A percentile compares a stretch with the other conserved stretches of the same genome.
These are phyloP conservation scores for Osmerus mordax DNA, from an alignment of 2,113 vertebrate species.

Conservation along the genomic window DNA sequence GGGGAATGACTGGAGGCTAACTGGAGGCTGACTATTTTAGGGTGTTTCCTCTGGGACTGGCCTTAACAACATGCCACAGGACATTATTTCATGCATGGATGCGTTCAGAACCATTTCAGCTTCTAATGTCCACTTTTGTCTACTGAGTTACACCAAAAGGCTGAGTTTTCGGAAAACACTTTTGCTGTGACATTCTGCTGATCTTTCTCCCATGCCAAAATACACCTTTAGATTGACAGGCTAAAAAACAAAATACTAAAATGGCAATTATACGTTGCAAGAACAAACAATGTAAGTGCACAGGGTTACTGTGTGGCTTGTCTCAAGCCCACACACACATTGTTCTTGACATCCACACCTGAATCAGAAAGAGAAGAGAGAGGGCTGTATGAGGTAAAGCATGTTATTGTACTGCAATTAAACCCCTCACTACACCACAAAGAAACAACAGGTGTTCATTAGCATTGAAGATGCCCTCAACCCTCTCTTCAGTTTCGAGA, in stretches of 20 bases:
- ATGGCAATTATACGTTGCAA: too few relatives aligned
- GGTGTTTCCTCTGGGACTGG: slow-evolving; percentile 61
- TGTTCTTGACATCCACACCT: neutral
- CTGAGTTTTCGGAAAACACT: slow-evolving; percentile 42
- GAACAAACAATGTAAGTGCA: too few relatives aligned
- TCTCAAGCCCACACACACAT: neutral
- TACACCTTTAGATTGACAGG: too few relatives aligned
- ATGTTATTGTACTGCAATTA: neutral
- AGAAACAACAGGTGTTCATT: slow-evolving; percentile 33
- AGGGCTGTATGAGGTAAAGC: neutral
- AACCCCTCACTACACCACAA: neutral
- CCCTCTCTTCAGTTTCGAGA: slow-evolving; percentile 33
- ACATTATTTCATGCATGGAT: slow-evolving; percentile 86
- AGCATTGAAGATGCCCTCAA: slow-evolving; percentile 24
- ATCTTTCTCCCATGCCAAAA: neutral
- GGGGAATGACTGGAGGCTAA: too few relatives aligned
- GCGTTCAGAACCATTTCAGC: slow-evolving; percentile 78
- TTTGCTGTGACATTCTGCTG: slow-evolving; percentile 10
- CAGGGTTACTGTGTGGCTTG: too few relatives aligned
- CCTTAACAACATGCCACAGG: slow-evolving; percentile 74
- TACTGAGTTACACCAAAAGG: slow-evolving; percentile 54
- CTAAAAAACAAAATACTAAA: too few relatives aligned
- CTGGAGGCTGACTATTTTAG: slow-evolving; percentile 49
- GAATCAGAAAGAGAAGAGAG: neutral
- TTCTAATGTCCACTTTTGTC: slow-evolving; percentile 66